phyloP scores from a whole-genome alignment of 2,888 invertebrate genomes.

The Gortyna flavago region DNA sequence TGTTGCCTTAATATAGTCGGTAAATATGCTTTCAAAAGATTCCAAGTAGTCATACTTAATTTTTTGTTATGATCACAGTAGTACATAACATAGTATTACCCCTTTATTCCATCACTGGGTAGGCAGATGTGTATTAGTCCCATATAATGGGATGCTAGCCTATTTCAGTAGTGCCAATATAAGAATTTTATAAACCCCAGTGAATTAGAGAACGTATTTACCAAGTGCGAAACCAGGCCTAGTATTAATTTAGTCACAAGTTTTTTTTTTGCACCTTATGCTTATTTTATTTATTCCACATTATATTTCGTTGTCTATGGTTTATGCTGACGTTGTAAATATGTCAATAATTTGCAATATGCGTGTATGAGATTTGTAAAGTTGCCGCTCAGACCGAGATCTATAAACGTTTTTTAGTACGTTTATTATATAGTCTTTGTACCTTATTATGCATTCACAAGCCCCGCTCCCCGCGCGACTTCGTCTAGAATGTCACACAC shows the following conservation, averaged over 20 bases:
- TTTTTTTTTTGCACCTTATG: conserved; percentile 48
- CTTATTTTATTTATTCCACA: conserved; percentile 37
- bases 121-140: not conserved
- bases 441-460: too few species aligned
- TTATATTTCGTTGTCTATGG: conserved; percentile 34
- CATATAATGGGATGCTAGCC: not conserved
- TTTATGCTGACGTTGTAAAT: conserved; percentile 28
- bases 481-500: too few species aligned
- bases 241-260: conserved; percentile 44
- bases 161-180: not conserved
- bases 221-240: conserved; percentile 3
- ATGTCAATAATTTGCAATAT: conserved; percentile 17
- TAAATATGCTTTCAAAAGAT: conserved; percentile 24
- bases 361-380: conserved; percentile 8
- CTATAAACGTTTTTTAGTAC: not conserved
- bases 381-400: not conserved
- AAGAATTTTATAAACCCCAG: not conserved
- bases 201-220: conserved; percentile 30
- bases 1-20: conserved; percentile 9
- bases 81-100: not conserved
- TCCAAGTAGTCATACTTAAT: not conserved
- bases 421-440: not conserved
- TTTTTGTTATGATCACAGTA: not conserved
- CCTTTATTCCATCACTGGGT: not conserved
- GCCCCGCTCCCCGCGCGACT: too few species aligned